Base-by-base conservation (phyloP, 2,888 invertebrate genomes). In the Altica lythri region DNA sequence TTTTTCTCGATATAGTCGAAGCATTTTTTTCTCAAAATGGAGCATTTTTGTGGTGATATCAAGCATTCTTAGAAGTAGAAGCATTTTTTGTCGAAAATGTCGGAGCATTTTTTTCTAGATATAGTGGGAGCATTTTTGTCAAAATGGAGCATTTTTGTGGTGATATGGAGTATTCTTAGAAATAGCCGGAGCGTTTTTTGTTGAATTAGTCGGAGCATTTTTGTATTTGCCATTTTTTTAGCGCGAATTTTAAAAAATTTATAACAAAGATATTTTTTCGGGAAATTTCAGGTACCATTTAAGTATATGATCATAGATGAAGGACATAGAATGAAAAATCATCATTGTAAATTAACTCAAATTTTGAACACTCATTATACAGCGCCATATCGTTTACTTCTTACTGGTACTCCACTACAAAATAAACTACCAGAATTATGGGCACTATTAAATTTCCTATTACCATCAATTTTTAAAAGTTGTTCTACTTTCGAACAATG, bases 281-380 rank as follows among this genome's bases (percentile, higher is more conserved):
- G n/a, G n/a, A n/a, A n/a, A n/a, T n/a, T n/a, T n/a, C n/a, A 89
- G 86, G 80, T 94, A 22, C 92, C 92, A 64, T 99, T 98, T 97
- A 98, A 97, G 77, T 99, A 98, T 78, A 98, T 99, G 98, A 98
- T 99, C 62, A 99, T 99, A 69, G 99, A 99, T 77, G 99, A 99
- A 78, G 99, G 99, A 50, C 99, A 99, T 80, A 88, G 99, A 61
- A 99, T 99, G 98, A 99, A 99, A 81, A 99, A 99, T 79, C 98
- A 99, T 78, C 98, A 99, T 76, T 99, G 98, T 80, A 99, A 99
- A 78, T 81, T 99, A 67, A 99, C 99, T 0, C 94, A 96, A 77
- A 93, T 92, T 16, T 81, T 99, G 49, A 99, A 99, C 78, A 96
- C 96, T n/a, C 95, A 95, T 79, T 98, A 98, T 78, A 83, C 89